Base-by-base conservation (phyloP, 1,140 invertebrate species). In the Rhagoletis zephyria region DNA sequence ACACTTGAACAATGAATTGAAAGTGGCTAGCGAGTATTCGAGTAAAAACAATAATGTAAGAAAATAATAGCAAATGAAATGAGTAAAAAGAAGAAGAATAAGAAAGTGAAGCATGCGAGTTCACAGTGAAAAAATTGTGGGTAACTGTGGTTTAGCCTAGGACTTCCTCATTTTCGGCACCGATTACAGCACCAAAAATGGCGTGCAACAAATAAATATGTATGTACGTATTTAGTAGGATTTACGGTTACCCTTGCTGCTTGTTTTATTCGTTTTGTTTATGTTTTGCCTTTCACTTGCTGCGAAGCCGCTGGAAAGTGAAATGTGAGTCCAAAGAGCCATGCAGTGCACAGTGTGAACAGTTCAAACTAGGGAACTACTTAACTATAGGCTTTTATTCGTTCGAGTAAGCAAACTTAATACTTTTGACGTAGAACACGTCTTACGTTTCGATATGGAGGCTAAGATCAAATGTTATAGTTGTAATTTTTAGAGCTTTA, bases 211-310 rank as follows among this genome's bases (percentile, higher is more conserved):
- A 48, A 56, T 48, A 30, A 30, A 30, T 30, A 30, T 30, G 30
- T 30, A 30, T 30, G 30, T 30, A 81, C 74, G 48, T n/a, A 30
- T 30, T 81, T 48, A 45, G 4, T 4, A 56, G 45, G 3, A 63
- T 14, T 63, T 63, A 63, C 61, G 16, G 42, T 51, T 77, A 10
- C 48, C 67, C n/a, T 77, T 51, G 14, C 48, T 40, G 0, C 48
- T 42, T 59, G n/a, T 9, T 30, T 30, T 30, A 30, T 30, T 30
- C 30, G 30, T 30, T 81, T 81, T 81, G 74, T 81, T 81, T 81
- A 81, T 81, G 74, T 56, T 30, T 81, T 48, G 48, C 48, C 16
- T 81, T 81, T 56, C 74, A 81, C 74, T 56, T 81, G 51, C n/a
- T 9, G 48, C n/a, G 48, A 74, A 48, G 42, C 10, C 51, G 10